These are phyloP conservation scores for Hyposmocoma kahamanoa DNA, from an alignment of 1,140 invertebrate genomes.

Conservation along the genomic window DNA sequence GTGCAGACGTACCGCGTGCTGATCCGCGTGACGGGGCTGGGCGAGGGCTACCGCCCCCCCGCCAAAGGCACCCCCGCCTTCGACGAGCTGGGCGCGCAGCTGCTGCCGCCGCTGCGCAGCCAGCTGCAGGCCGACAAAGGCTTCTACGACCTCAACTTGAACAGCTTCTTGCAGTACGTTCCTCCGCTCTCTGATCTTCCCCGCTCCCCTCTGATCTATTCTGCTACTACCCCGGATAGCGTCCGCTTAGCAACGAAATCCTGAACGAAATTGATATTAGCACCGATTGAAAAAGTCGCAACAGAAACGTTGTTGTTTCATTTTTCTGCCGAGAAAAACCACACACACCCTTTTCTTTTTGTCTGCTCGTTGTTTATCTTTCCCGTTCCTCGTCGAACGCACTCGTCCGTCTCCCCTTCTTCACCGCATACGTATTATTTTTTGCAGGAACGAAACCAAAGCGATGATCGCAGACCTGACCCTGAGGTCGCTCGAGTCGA, in stretches of 20 bases:
- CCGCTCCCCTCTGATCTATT: too few species aligned
- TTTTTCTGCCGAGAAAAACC: too few species aligned
- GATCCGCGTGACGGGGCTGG: slow-evolving; percentile 84
- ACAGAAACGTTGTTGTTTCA: too few species aligned
- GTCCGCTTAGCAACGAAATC: too few species aligned
- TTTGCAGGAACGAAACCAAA: slow-evolving; percentile 64
- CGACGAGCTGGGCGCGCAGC: slow-evolving; percentile 79
- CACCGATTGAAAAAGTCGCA: too few species aligned
- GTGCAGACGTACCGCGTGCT: slow-evolving; percentile 78
- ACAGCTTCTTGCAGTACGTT: slow-evolving; percentile 83
- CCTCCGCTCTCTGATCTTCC: too few species aligned
- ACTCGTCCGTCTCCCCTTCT: too few species aligned
- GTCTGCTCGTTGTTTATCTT: too few species aligned
- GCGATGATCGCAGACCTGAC: slow-evolving; percentile 63
- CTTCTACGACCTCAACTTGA: slow-evolving; percentile 80
- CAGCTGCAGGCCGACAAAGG: slow-evolving; percentile 80
- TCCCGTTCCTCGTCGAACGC: too few species aligned
- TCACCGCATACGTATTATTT: slow-evolving; percentile 15
- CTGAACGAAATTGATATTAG: too few species aligned
- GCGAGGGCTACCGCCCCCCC: slow-evolving; percentile 83
- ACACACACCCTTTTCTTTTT: too few species aligned
- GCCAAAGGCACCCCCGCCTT: slow-evolving; percentile 81
- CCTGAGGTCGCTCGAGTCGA: slow-evolving; percentile 55
- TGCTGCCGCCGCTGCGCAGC: slow-evolving; percentile 23
- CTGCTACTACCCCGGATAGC: too few species aligned